Base-by-base conservation (phyloP, 2,797 vertebrate genomes). In the Emys orbicularis region DNA sequence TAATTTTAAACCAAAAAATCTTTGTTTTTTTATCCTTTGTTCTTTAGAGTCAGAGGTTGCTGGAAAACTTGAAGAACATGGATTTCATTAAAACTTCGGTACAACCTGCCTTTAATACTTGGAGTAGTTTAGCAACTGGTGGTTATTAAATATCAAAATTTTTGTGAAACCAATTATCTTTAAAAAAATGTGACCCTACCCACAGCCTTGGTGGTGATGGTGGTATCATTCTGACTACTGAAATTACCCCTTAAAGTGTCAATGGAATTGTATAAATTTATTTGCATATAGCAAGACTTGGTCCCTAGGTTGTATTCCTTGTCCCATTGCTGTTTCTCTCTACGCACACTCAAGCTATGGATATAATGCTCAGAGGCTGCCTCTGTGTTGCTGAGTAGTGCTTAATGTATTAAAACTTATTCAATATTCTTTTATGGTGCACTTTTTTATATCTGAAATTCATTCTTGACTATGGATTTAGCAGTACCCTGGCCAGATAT, bases 71-170 rank as follows among this genome's bases (percentile, higher is more conserved):
- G 79, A 99, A 99, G 97, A 98, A 98, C 94, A 93, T 99, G 97
- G 94, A 98, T 90, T 99, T 98, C 93, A 99, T 99, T 97, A 99
- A 98, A 98, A 99, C 99, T 83, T 99, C 98, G 98, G 99, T 99
- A 99, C 81, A 97, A 96, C 97, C 59, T 86, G 2, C 7, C 44
- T 93, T 86, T 90, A 61, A 44, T 90, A 11, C 19, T 68, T 94
- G 12, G 23, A 3, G 72, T 91, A 8, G 37, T 72, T 94, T 90
- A 41, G 34, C 74, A 44, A 87, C 90, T 72, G n/a, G 8, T 86
- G 53, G 15, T 56, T 90, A 21, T 50, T 92, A 92, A 88, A 79
- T 72, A 1, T 77, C 34, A 84, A 31, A 4, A 88, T 12, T 19
- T 9, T 41, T 41, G 19, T 23, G 11, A 72, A 23, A 37, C n/a